These are phyloP conservation scores for Pseudomyrmex dendroicus DNA, from an alignment of 1,140 invertebrate species.

Conservation along the genomic window DNA sequence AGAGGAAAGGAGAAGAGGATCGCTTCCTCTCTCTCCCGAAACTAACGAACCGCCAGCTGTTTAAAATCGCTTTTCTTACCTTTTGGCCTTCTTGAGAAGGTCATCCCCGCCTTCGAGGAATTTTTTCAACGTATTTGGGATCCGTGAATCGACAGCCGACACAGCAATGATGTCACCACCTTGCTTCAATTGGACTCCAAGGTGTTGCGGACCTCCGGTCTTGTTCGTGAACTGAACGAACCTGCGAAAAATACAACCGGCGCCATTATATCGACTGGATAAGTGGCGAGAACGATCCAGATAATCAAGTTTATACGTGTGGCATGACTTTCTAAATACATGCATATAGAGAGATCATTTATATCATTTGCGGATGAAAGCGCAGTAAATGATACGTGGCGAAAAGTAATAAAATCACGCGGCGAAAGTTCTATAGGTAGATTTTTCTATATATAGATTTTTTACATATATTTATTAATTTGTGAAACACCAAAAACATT, in stretches of 20 bases:
- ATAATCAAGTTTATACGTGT: background rate
- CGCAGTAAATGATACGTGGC: background rate
- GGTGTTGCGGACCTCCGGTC: conserved; percentile 84
- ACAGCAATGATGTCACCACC: conserved; percentile 87
- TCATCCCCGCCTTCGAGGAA: conserved; percentile 85
- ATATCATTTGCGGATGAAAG: too few relatives aligned
- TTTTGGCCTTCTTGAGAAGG: conserved; percentile 85
- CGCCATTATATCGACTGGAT: background rate
- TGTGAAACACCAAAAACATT: too few relatives aligned
- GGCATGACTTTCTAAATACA: conserved; percentile 13
- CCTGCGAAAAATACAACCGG: conserved; percentile 68
- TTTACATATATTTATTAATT: too few relatives aligned
- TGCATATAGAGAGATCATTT: background rate
- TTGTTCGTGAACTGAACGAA: conserved; percentile 87
- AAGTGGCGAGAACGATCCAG: background rate
- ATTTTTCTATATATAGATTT: too few relatives aligned
- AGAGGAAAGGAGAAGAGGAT: too few relatives aligned
- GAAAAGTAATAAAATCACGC: background rate
- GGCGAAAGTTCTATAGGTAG: too few relatives aligned
- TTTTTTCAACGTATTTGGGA: conserved; percentile 87
- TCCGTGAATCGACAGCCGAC: conserved; percentile 86
- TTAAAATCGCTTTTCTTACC: conserved; percentile 77
- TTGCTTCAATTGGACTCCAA: conserved; percentile 86
- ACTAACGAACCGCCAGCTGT: background rate
- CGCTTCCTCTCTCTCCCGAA: background rate